Conservation (phyloP, 1,140 invertebrate genomes). For the Paramacrobiotus metropolitanus region DNA sequence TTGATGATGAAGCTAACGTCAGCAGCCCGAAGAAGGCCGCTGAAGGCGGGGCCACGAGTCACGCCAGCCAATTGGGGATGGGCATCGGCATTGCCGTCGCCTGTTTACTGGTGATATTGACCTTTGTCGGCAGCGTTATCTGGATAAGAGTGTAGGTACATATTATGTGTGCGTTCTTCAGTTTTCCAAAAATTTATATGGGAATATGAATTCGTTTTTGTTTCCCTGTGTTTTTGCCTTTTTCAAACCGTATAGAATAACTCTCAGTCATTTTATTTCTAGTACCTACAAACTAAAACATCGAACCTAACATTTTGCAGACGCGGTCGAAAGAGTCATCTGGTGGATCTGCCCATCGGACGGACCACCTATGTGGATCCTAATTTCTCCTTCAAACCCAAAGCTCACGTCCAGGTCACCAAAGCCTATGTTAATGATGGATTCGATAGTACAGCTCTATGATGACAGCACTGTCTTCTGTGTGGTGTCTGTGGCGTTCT, state of each 20-base stretch:
- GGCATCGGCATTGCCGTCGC: constrained; percentile 2
- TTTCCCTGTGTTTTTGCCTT: background rate
- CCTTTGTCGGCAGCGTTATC: background rate
- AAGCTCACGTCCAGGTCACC: constrained; percentile 5
- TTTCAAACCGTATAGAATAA: too few species aligned
- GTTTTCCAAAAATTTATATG: background rate
- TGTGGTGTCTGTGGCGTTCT: background rate
- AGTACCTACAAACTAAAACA: too few species aligned
- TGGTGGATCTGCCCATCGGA: background rate
- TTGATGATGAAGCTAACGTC: background rate
- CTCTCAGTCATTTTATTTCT: too few species aligned
- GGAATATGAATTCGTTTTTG: background rate
- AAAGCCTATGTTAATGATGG: constrained; percentile 5
- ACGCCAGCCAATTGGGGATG: background rate
- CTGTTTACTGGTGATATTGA: background rate
- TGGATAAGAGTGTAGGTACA: background rate
- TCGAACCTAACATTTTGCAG: too few species aligned
- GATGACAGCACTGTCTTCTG: too few species aligned
- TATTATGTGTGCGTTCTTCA: background rate
- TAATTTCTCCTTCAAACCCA: constrained; percentile 2
- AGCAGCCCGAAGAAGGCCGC: background rate
- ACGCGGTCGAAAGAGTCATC: background rate
- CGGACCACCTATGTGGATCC: background rate
- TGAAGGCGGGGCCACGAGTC: background rate
- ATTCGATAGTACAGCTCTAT: constrained; percentile 2